These are phyloP conservation scores for Ectemnius cavifrons DNA, from an alignment of 2,888 invertebrate species.

Conservation along the genomic window DNA sequence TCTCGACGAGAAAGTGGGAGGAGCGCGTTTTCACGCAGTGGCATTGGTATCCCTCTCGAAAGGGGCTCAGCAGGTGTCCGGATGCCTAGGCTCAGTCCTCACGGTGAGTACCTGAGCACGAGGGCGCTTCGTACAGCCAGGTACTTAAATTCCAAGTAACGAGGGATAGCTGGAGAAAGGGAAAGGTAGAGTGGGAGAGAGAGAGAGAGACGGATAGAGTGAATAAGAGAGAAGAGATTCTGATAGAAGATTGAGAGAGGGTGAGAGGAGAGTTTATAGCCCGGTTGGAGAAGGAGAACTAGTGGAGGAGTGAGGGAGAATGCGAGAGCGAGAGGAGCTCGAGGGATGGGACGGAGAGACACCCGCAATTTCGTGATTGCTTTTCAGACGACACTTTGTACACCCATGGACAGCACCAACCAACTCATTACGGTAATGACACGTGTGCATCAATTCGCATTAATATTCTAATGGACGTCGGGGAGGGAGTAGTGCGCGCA, in stretches of 20 bases:
- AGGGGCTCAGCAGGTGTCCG: conserved; percentile 10
- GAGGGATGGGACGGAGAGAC: conserved; percentile 54
- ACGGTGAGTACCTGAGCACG: conserved; percentile 23
- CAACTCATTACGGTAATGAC: conserved; percentile 77
- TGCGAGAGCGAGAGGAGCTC: conserved; percentile 13
- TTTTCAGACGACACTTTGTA: conserved; percentile 73
- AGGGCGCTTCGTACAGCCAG: conserved; percentile 38
- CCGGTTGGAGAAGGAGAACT: background rate
- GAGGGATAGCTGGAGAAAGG: conserved; percentile 13
- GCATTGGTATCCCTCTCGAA: background rate
- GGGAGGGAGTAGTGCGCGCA: conserved; percentile 39
- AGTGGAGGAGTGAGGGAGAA: background rate
- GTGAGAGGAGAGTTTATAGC: background rate
- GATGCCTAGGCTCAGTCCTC: background rate
- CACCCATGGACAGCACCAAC: conserved; percentile 68
- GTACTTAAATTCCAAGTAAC: conserved; percentile 62
- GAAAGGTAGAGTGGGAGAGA: background rate
- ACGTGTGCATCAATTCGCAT: conserved; percentile 77
- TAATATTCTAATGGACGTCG: conserved; percentile 76
- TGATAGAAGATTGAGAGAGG: conserved; percentile 1
- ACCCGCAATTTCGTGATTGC: conserved; percentile 76
- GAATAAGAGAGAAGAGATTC: background rate
- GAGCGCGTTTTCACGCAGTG: conserved; percentile 6
- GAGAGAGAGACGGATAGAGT: background rate
- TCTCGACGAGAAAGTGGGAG: background rate